These are phyloP conservation scores for Halocynthia aurantium DNA, from an alignment of 23 tunicate genomes.

Conservation along the genomic window DNA sequence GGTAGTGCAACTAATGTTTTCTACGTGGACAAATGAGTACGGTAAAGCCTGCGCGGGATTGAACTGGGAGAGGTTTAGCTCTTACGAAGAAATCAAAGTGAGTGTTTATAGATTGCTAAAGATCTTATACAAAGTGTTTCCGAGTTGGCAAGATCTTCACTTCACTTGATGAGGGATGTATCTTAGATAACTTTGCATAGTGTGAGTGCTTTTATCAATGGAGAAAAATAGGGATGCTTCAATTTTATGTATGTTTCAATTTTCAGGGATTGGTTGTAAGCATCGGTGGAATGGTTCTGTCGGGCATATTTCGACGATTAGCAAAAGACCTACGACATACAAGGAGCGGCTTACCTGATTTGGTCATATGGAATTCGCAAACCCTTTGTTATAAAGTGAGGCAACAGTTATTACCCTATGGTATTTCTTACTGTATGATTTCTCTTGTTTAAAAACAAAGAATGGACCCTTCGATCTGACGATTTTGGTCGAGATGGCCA, in stretches of 20 bases:
- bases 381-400: conserved; percentile 35
- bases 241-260: too few relatives aligned
- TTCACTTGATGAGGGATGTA: neutral
- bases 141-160: too few relatives aligned
- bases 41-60: conserved; percentile 56
- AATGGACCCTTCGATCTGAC: too few relatives aligned
- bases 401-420: neutral
- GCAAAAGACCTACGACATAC: conserved; percentile 70
- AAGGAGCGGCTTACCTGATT: conserved; percentile 88
- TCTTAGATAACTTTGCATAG: too few relatives aligned
- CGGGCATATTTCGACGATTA: conserved; percentile 44
- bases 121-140: too few relatives aligned
- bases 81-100: conserved; percentile 48
- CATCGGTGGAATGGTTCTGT: conserved; percentile 61
- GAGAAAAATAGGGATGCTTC: too few relatives aligned
- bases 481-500: too few relatives aligned
- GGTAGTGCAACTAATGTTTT: too few relatives aligned
- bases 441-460: too few relatives aligned
- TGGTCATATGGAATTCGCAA: conserved; percentile 70
- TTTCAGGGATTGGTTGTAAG: conserved; percentile 50
- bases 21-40: conserved; percentile 11
- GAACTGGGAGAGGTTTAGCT: conserved; percentile 78
- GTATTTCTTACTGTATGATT: neutral
- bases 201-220: too few relatives aligned
- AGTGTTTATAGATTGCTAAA: neutral